Conservation (phyloP, 92 coral and sea anemone species). For the Palythoa heliodiscus region DNA sequence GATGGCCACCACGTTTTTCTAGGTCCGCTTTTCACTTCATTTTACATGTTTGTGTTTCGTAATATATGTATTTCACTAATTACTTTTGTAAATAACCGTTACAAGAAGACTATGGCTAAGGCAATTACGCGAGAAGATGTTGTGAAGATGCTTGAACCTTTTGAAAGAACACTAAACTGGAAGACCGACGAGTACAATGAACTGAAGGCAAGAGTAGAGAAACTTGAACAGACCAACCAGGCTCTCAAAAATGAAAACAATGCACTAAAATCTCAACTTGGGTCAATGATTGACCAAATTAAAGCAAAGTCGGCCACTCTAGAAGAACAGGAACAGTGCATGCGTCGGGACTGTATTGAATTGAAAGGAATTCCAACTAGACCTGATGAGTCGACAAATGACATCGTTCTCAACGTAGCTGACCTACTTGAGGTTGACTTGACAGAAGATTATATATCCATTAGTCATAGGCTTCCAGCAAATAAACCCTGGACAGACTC, state of each 20-base stretch:
- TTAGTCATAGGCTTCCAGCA: not conserved
- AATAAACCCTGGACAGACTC: slow-evolving; percentile 12
- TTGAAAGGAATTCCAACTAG: slow-evolving; percentile 6
- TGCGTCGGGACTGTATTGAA: slow-evolving; percentile 9
- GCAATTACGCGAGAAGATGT: no score
- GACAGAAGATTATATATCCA: slow-evolving; percentile 1
- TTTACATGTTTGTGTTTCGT: no score
- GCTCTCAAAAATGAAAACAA: slow-evolving; percentile 23
- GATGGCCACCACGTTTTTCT: slow-evolving; percentile 17
- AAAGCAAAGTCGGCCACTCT: not conserved
- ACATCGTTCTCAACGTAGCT: slow-evolving; percentile 9
- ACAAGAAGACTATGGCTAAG: not conserved
- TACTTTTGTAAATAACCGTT: not conserved
- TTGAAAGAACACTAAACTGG: slow-evolving; percentile 7
- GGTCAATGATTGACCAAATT: not conserved
- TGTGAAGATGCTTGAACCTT: not conserved
- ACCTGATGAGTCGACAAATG: slow-evolving; percentile 13
- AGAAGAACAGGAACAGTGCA: not conserved
- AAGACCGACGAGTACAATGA: slow-evolving; percentile 11
- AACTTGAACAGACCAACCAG: slow-evolving; percentile 31
- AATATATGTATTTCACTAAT: no score
- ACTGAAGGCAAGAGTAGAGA: not conserved
- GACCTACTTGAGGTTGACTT: not conserved
- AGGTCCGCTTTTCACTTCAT: no score
- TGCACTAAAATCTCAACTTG: slow-evolving; percentile 36